Evolutionary conservation across 2,888 invertebrate species (phyloP).

Genomic region (Hydropsyche betteni): DNA sequence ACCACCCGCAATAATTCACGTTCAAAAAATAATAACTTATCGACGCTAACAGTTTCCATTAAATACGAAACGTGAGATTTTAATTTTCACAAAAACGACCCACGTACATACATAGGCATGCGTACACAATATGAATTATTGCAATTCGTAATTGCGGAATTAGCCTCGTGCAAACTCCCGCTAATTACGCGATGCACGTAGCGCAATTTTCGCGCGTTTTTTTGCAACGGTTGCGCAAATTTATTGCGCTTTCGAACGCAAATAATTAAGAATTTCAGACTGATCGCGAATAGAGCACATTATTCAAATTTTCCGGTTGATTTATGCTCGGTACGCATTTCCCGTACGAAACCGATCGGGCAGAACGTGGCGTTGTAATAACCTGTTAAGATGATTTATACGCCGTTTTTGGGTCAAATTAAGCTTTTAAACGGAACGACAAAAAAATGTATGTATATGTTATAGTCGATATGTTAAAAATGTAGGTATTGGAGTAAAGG

Average conservation of each 20-base stretch:
- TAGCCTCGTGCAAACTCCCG: slow-evolving; percentile 4
- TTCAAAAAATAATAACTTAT: slow-evolving; percentile 3
- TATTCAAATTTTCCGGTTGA: slow-evolving; percentile 32
- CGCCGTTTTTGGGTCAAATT: slow-evolving; percentile 24
- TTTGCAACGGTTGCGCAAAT: slow-evolving; percentile 17
- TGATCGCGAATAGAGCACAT: neutral
- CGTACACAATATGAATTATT: no score
- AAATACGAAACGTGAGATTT: neutral
- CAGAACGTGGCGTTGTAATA: slow-evolving; percentile 31
- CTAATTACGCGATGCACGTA: slow-evolving; percentile 3
- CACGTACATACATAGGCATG: neutral
- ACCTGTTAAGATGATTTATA: slow-evolving; percentile 37
- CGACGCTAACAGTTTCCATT: neutral
- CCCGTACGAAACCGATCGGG: slow-evolving; percentile 27
- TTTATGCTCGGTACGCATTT: slow-evolving; percentile 26
- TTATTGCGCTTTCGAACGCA: slow-evolving; percentile 22
- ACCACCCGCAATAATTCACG: slow-evolving; percentile 1
- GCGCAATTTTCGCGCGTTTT: slow-evolving; percentile 16
- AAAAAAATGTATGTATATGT: slow-evolving; percentile 2
- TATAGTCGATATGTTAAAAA: neutral
- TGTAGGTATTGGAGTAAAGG: neutral
- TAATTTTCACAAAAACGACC: neutral
- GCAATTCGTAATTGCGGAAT: no score
- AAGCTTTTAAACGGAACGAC: neutral
- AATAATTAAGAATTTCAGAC: slow-evolving; percentile 20